Evolutionary conservation across 2,888 invertebrate genomes (phyloP).

Genomic region (Cyaniris semiargus): DNA sequence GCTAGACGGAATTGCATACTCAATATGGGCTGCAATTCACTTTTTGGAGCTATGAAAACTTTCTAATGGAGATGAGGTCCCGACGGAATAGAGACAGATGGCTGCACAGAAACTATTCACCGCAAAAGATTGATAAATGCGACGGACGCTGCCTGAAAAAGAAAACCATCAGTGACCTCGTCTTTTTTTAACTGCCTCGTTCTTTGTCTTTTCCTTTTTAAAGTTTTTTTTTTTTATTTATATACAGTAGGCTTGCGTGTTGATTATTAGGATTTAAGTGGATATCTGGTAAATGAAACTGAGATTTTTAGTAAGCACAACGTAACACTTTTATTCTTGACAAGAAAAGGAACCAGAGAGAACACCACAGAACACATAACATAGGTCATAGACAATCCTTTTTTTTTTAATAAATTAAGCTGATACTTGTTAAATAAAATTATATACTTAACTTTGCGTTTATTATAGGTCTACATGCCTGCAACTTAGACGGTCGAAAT

Average conservation of each 20-base stretch:
- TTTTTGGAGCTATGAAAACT: slow-evolving; percentile 18
- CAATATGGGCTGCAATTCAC: slow-evolving; percentile 5
- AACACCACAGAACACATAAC: too few species aligned
- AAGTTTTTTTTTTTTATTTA: not conserved
- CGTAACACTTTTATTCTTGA: too few species aligned
- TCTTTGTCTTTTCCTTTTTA: not conserved
- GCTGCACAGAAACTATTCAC: not conserved
- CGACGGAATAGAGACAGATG: slow-evolving; percentile 9
- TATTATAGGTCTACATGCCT: not conserved
- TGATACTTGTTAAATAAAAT: too few species aligned
- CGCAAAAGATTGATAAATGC: slow-evolving; percentile 5
- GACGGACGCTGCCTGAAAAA: slow-evolving; percentile 2
- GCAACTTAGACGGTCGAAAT: too few species aligned
- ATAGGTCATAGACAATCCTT: too few species aligned
- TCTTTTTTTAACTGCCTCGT: not conserved
- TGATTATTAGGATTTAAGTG: too few species aligned
- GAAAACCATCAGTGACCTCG: not conserved
- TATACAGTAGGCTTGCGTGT: not conserved
- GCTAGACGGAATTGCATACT: not conserved
- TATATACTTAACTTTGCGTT: too few species aligned
- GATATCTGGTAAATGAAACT: too few species aligned
- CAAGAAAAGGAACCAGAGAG: too few species aligned
- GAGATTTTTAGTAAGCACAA: too few species aligned
- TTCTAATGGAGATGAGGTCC: slow-evolving; percentile 12
- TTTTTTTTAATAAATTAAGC: too few species aligned